phyloP scores from a whole-genome alignment of 2,797 vertebrate genomes.

The Phrynocephalus vlangalii region DNA sequence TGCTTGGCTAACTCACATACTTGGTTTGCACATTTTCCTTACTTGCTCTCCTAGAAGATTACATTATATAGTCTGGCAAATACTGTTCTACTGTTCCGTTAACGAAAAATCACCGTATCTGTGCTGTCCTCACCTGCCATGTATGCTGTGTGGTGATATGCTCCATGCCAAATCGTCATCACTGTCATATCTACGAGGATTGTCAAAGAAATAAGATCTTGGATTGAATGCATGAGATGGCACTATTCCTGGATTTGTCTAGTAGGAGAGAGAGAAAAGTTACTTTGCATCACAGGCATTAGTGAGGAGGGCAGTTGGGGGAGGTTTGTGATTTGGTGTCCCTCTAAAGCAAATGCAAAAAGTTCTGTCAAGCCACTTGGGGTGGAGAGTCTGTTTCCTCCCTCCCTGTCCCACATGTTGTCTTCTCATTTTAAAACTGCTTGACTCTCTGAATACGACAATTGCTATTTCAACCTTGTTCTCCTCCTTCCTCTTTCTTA shows the following conservation, averaged over 20 bases:
- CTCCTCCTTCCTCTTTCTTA: background rate
- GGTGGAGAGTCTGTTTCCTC: background rate
- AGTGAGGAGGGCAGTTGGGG: too few relatives aligned
- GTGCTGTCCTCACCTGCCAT: slow-evolving; percentile 49
- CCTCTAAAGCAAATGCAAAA: background rate
- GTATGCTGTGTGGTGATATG: slow-evolving; percentile 89
- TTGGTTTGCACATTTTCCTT: background rate
- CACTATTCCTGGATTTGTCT: slow-evolving; percentile 83
- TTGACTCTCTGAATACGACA: background rate
- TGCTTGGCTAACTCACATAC: background rate
- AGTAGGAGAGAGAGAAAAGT: slow-evolving; percentile 42
- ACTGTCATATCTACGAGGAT: slow-evolving; percentile 94
- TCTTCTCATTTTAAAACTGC: background rate
- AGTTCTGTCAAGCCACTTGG: background rate
- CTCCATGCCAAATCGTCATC: slow-evolving; percentile 95
- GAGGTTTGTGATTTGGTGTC: background rate
- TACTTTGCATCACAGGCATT: background rate
- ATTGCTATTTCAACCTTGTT: background rate
- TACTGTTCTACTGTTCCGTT: background rate
- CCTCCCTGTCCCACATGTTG: background rate
- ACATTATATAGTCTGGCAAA: background rate
- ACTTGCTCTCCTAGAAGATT: background rate
- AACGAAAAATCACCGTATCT: background rate
- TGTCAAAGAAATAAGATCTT: slow-evolving; percentile 95
- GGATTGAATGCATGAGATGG: slow-evolving; percentile 90